Conservation (phyloP, 2,888 invertebrate species). For the Tenthredo mesomela region DNA sequence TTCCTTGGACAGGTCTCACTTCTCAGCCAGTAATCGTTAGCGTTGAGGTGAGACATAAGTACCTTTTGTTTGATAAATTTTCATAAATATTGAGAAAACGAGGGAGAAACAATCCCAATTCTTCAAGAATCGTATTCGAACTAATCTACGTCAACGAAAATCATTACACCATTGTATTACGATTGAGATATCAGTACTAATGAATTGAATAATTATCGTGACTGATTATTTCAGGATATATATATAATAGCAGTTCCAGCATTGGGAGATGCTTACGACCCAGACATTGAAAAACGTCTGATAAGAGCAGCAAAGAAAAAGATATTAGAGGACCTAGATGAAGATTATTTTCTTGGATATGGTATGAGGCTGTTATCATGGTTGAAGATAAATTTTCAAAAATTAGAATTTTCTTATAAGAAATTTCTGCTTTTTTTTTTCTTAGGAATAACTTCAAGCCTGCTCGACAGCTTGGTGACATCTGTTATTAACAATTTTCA, state of each 20-base stretch:
- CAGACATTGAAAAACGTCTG: slow-evolving; percentile 86
- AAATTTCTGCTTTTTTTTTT: slow-evolving; percentile 61
- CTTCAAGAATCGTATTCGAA: not conserved
- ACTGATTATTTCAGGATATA: slow-evolving; percentile 80
- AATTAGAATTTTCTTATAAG: slow-evolving; percentile 23
- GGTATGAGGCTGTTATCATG: slow-evolving; percentile 61
- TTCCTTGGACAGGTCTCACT: slow-evolving; percentile 90
- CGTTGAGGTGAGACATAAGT: slow-evolving; percentile 81
- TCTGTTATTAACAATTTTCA: slow-evolving; percentile 90
- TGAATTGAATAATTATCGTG: not conserved
- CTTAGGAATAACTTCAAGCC: slow-evolving; percentile 82
- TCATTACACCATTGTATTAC: not conserved
- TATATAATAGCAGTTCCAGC: slow-evolving; percentile 89
- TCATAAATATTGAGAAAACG: not conserved
- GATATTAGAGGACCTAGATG: slow-evolving; percentile 84
- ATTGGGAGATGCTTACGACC: slow-evolving; percentile 85
- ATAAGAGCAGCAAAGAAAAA: slow-evolving; percentile 87
- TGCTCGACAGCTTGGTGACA: slow-evolving; percentile 87
- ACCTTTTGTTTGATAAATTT: not conserved
- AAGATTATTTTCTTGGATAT: slow-evolving; percentile 79
- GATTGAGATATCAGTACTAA: not conserved
- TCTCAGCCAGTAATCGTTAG: slow-evolving; percentile 86
- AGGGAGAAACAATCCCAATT: not conserved
- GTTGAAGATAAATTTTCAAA: slow-evolving; percentile 1
- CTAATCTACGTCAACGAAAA: not conserved